A percentile compares a stretch with the other conserved stretches of the same genome.
These are phyloP conservation scores for Tubulanus polymorphus DNA, from an alignment of 2,888 invertebrate species.

Conservation along the genomic window DNA sequence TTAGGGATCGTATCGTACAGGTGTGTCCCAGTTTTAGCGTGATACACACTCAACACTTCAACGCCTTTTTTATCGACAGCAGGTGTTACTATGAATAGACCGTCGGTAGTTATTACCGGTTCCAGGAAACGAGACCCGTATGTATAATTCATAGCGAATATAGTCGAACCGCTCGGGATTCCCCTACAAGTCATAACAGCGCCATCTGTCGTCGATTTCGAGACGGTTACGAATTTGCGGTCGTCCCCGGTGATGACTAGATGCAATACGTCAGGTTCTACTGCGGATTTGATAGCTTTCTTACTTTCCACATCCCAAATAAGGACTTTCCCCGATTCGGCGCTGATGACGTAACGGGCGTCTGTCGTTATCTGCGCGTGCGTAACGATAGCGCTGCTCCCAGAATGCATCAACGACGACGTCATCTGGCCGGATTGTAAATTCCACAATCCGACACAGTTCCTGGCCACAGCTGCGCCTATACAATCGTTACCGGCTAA, in stretches of 20 bases:
- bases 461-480: slow-evolving; percentile 88
- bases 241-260: slow-evolving; percentile 72
- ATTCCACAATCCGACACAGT: slow-evolving; percentile 94
- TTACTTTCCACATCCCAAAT: slow-evolving; percentile 80
- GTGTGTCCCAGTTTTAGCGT: slow-evolving; percentile 70
- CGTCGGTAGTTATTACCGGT: slow-evolving; percentile 78
- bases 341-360: slow-evolving; percentile 79
- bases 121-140: slow-evolving; percentile 72
- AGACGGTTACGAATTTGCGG: slow-evolving; percentile 70
- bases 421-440: slow-evolving; percentile 78
- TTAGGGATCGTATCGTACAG: slow-evolving; percentile 49
- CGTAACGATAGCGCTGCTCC: slow-evolving; percentile 89
- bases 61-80: slow-evolving; percentile 73
- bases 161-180: slow-evolving; percentile 66
- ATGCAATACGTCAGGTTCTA: slow-evolving; percentile 76
- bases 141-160: slow-evolving; percentile 79
- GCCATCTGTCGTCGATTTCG: slow-evolving; percentile 51
- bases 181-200: slow-evolving; percentile 35
- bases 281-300: slow-evolving; percentile 75
- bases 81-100: slow-evolving; percentile 65
- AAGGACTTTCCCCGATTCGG: slow-evolving; percentile 86
- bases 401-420: slow-evolving; percentile 83
- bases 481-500: slow-evolving; percentile 66
- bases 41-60: slow-evolving; percentile 80
- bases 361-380: slow-evolving; percentile 83